These are phyloP conservation scores for Crossaster papposus DNA, from an alignment of 53 echinoderm and acorn worm species.

Conservation along the genomic window DNA sequence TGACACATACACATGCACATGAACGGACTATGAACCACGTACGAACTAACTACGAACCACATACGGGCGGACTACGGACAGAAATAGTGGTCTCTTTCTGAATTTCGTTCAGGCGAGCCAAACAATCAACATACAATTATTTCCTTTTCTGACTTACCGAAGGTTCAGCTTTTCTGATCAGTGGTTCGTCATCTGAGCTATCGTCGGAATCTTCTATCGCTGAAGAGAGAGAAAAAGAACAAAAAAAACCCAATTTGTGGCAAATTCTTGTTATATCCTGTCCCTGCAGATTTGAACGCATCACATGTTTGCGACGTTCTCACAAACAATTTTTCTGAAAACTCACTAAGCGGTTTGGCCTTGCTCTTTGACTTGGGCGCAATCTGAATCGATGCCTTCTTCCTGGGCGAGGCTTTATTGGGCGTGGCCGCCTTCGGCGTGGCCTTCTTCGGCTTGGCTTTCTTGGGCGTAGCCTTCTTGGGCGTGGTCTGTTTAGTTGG, in stretches of 20 bases:
- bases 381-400: slow-evolving; percentile 45
- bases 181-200: slow-evolving; percentile 92
- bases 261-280: not conserved
- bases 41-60: too few species aligned
- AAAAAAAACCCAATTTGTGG: too few species aligned
- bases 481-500: slow-evolving; percentile 54
- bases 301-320: not conserved
- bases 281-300: not conserved
- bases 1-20: too few species aligned
- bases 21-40: too few species aligned
- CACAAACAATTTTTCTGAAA: not conserved
- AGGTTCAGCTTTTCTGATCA: slow-evolving; percentile 79
- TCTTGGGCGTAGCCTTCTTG: slow-evolving; percentile 58
- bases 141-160: slow-evolving; percentile 67
- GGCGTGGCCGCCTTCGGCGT: slow-evolving; percentile 41
- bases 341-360: slow-evolving; percentile 35
- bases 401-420: slow-evolving; percentile 50
- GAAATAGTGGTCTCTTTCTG: too few species aligned
- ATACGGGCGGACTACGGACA: too few species aligned
- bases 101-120: too few species aligned
- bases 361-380: slow-evolving; percentile 58
- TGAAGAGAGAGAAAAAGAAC: not conserved
- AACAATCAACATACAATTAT: too few species aligned
- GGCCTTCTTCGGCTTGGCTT: slow-evolving; percentile 34
- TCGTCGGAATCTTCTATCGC: slow-evolving; percentile 54